A percentile compares a stretch with the other conserved stretches of the same genome.
Evolutionary conservation across 2,888 invertebrate genomes (phyloP).

Genomic region (Gymnoscelis rufifasciata): DNA sequence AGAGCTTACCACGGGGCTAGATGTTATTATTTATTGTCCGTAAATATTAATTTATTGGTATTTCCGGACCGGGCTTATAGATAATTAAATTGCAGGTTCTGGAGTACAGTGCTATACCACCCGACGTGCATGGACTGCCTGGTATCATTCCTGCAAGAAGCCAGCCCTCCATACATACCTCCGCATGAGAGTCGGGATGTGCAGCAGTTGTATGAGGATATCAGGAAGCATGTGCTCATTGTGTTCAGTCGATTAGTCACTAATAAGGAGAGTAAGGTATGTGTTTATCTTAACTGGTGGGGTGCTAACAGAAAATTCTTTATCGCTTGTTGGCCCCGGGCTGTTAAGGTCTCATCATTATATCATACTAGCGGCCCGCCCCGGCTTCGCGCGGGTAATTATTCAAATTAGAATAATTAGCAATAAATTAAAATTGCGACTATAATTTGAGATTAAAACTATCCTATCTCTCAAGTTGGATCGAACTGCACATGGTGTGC

Average conservation of each 20-base stretch:
- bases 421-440: too few species aligned
- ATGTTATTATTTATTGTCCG: too few species aligned
- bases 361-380: too few species aligned
- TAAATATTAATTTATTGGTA: background rate
- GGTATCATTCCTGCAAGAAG: conserved; percentile 85
- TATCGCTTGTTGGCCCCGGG: too few species aligned
- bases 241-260: conserved; percentile 88
- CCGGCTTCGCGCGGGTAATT: too few species aligned
- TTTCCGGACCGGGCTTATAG: background rate
- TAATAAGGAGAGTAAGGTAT: conserved; percentile 86
- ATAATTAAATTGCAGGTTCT: conserved; percentile 80
- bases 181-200: conserved; percentile 63
- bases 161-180: conserved; percentile 83
- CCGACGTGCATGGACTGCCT: conserved; percentile 81
- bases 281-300: conserved; percentile 11
- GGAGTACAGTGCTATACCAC: conserved; percentile 85
- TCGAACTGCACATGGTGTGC: too few species aligned
- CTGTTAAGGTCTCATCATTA: too few species aligned
- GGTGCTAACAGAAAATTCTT: too few species aligned
- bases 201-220: conserved; percentile 73
- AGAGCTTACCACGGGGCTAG: too few species aligned
- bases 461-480: too few species aligned
- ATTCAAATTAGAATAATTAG: too few species aligned
- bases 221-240: conserved; percentile 83
- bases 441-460: too few species aligned